Percentiles rank a stretch among this genome's conserved stretches.
Evolutionary conservation across 2,888 invertebrate species (phyloP).

Genomic region (Ypsolopha scabrella): DNA sequence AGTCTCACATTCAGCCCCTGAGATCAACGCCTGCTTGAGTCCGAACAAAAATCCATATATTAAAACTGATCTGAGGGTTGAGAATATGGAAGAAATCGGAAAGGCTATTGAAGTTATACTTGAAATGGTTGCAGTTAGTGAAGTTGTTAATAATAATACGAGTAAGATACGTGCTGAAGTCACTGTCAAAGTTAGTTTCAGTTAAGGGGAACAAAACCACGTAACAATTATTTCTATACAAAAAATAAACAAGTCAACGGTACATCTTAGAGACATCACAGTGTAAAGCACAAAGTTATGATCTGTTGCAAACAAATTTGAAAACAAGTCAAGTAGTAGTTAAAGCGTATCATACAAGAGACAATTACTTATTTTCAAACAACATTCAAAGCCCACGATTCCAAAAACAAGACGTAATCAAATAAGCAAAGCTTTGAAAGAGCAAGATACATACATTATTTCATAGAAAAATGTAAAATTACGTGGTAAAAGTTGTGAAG

Average conservation of each 20-base stretch:
- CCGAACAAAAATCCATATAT: not conserved
- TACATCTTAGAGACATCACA: not conserved
- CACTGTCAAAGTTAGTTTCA: too few species aligned
- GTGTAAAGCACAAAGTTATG: not conserved
- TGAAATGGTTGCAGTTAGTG: not conserved
- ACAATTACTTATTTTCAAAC: too few species aligned
- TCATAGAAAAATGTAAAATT: too few species aligned
- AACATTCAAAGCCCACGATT: too few species aligned
- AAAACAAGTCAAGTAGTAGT: not conserved
- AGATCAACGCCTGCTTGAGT: conserved; percentile 74
- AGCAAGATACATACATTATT: too few species aligned
- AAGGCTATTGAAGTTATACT: too few species aligned
- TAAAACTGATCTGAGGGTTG: not conserved
- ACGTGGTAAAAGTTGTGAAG: too few species aligned
- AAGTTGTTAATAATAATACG: not conserved
- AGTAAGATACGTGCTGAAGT: not conserved
- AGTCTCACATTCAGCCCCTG: conserved; percentile 75
- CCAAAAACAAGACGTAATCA: too few species aligned
- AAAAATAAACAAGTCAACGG: not conserved
- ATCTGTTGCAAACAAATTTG: not conserved
- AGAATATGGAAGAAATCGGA: not conserved
- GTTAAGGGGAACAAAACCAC: too few species aligned
- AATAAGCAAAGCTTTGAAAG: too few species aligned
- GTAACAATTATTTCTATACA: not conserved
- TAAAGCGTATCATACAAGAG: too few species aligned